Percentiles rank a stretch among this genome's conserved stretches.
phyloP scores from a whole-genome alignment of 2,888 invertebrate species.

The Cephalotes varians region DNA sequence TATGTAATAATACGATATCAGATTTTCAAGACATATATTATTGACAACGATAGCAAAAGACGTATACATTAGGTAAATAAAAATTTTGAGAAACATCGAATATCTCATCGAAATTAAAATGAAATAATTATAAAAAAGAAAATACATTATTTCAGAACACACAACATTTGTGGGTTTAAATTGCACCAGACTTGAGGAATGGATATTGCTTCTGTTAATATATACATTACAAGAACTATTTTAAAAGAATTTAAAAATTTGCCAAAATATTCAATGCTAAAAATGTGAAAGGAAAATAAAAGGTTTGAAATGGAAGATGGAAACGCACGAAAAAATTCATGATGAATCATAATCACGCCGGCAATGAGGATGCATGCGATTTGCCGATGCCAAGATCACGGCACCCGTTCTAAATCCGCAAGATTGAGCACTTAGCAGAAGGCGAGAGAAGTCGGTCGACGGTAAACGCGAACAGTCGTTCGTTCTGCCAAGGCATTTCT shows the following conservation, averaged over 20 bases:
- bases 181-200: neutral
- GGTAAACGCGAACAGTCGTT: slow-evolving; percentile 26
- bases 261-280: neutral
- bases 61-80: neutral
- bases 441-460: slow-evolving; percentile 67
- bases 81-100: neutral
- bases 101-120: neutral
- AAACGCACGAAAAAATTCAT: neutral
- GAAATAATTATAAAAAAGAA: neutral
- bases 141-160: neutral
- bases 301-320: neutral
- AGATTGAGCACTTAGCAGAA: slow-evolving; percentile 76
- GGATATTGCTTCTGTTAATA: neutral
- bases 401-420: slow-evolving; percentile 76
- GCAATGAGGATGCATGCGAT: slow-evolving; percentile 66
- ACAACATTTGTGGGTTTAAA: neutral
- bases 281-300: neutral
- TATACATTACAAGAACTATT: neutral
- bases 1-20: too few relatives aligned
- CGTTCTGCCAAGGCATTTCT: slow-evolving; percentile 53
- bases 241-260: neutral
- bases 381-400: slow-evolving; percentile 66
- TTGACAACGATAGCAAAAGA: neutral
- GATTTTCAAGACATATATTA: neutral
- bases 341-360: slow-evolving; percentile 32